phyloP scores from a whole-genome alignment of 2,797 vertebrate species.

The Channa striata region DNA sequence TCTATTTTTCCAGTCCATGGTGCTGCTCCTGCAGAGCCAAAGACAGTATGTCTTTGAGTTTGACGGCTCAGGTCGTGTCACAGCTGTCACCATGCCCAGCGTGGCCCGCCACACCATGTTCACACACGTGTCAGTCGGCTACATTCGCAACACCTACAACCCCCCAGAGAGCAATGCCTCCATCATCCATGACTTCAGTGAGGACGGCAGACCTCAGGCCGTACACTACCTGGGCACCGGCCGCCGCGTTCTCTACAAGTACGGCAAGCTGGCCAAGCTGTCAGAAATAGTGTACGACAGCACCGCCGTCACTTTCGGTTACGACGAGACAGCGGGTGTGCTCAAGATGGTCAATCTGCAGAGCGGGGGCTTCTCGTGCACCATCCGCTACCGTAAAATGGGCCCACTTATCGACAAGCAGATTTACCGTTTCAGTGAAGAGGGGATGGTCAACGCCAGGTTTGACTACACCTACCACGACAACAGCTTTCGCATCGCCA shows the following conservation, averaged over 20 bases:
- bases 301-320: conserved; percentile 96
- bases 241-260: conserved; percentile 97
- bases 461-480: conserved; percentile 99
- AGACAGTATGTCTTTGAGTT: conserved; percentile 99
- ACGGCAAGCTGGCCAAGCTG: conserved; percentile 96
- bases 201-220: conserved; percentile 94
- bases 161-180: conserved; percentile 98
- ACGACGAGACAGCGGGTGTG: conserved; percentile 96
- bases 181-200: conserved; percentile 96
- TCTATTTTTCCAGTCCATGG: conserved; percentile 90
- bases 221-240: conserved; percentile 93
- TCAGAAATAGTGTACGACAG: conserved; percentile 97
- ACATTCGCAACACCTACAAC: conserved; percentile 98
- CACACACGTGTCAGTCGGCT: conserved; percentile 96
- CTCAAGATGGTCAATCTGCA: conserved; percentile 99
- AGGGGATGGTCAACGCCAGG: conserved; percentile 98
- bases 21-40: conserved; percentile 97
- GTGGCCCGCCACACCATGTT: conserved; percentile 98
- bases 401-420: conserved; percentile 98
- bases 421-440: conserved; percentile 98
- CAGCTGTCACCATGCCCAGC: conserved; percentile 98
- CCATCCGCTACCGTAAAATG: conserved; percentile 97
- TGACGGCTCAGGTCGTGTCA: conserved; percentile 92
- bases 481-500: conserved; percentile 98
- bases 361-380: conserved; percentile 97